Conservation (phyloP, 2,888 invertebrate genomes). For the Balanococcus diminutus region DNA sequence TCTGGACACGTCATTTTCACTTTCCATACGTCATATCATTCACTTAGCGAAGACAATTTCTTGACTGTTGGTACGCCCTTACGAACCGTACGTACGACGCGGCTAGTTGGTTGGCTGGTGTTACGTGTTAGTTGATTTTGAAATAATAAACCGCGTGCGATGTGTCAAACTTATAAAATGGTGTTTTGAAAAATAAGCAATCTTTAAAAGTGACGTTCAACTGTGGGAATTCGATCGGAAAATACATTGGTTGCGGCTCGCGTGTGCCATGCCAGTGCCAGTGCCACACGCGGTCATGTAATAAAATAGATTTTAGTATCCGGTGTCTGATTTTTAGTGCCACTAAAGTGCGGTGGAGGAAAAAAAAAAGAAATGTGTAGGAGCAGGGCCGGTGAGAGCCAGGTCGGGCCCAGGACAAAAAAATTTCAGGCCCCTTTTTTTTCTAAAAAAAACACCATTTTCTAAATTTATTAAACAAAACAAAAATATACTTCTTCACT, state of each 20-base stretch:
- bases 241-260: background rate
- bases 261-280: too few species aligned
- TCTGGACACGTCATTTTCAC: slow-evolving; percentile 54
- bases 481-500: too few species aligned
- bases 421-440: too few species aligned
- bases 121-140: background rate
- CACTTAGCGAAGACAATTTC: slow-evolving; percentile 50
- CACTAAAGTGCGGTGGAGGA: too few species aligned
- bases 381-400: background rate
- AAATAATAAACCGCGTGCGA: slow-evolving; percentile 37
- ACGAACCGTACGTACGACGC: background rate
- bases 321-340: background rate
- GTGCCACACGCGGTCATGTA: background rate
- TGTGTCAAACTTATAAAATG: slow-evolving; percentile 9
- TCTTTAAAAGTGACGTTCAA: slow-evolving; percentile 18
- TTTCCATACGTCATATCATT: slow-evolving; percentile 48
- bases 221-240: slow-evolving; percentile 40
- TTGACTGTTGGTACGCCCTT: background rate
- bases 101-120: too few species aligned
- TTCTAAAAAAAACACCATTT: too few species aligned
- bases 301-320: background rate
- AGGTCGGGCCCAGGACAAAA: too few species aligned
- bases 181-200: slow-evolving; percentile 42
- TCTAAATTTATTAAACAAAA: too few species aligned
- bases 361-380: too few species aligned